Evolutionary conservation across 2,888 invertebrate genomes (phyloP), one percentile per base, ranked within the genome.

Genomic region (Herminia tarsipennalis): DNA sequence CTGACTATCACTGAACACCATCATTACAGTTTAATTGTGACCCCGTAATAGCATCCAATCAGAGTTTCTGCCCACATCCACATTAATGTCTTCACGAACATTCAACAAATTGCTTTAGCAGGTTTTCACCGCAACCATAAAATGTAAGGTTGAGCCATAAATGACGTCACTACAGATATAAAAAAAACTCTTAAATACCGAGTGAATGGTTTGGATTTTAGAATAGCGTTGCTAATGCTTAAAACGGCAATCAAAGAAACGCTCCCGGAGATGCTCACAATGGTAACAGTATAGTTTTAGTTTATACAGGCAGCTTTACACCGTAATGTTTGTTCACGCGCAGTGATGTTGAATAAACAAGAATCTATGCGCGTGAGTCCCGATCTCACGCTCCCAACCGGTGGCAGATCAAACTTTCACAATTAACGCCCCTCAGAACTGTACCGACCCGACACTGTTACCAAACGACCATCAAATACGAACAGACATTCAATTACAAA

Each of bases 271-370:
- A 37, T 54, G 56, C 57, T 49, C 53, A 63, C 70, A 66, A 73
- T 67, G 52, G 73, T 75, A 78, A 76, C 75, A 74, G 76, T 80
- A 74, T 70, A 73, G n/a, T n/a, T n/a, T n/a, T n/a, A n/a, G n/a
- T n/a, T n/a, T n/a, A n/a, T n/a, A n/a, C n/a, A n/a, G n/a, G n/a
- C 56, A 50, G 62, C 55, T 72, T 69, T 67, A 70, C 71, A 64
- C 63, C 62, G 67, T 60, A 64, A 58, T 80, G 75, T 83, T 81
- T 83, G 76, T 64, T 70, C 76, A 74, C 73, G 73, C 57, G 60
- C 66, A 62, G 48, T 50, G 56, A 63, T 58, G 62, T 54, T 62
- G 61, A 54, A 53, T 65, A 71, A 73, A 75, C 68, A 76, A 49
- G 55, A 56, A 41, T 49, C 49, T 29, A 52, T 57, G 66, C 69